These are phyloP conservation scores for Zaprionus tsacasi DNA, from an alignment of 1,140 invertebrate species.

Conservation along the genomic window DNA sequence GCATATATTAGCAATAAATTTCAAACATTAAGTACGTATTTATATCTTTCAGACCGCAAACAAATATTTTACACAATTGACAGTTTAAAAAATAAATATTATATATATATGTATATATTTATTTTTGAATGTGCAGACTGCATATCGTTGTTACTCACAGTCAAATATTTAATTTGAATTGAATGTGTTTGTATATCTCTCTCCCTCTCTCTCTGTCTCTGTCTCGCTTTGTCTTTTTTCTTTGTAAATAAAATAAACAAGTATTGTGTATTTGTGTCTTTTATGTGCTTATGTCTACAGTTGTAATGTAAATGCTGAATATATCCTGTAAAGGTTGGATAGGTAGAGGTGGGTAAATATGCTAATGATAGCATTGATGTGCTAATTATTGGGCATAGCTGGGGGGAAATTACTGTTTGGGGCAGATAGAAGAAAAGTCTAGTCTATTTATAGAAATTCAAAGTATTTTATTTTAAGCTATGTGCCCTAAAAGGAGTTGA, in stretches of 20 bases:
- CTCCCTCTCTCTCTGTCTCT: background rate
- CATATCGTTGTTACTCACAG: slow-evolving; percentile 13
- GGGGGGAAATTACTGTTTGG: too few species aligned
- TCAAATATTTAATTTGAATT: slow-evolving; percentile 33
- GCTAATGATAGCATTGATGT: slow-evolving; percentile 4
- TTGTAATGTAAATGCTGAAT: background rate
- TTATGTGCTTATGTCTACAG: background rate
- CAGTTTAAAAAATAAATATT: slow-evolving; percentile 8
- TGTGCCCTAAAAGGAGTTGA: too few species aligned
- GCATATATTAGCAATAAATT: background rate
- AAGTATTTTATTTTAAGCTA: too few species aligned
- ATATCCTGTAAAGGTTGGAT: background rate
- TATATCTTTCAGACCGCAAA: background rate
- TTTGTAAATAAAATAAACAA: slow-evolving; percentile 10
- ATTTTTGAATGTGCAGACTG: slow-evolving; percentile 3
- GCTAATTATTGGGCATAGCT: background rate
- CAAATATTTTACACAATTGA: slow-evolving; percentile 7
- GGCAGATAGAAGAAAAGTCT: background rate
- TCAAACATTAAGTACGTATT: background rate
- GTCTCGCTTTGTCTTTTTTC: background rate
- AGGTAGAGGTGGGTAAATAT: background rate
- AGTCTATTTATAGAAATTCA: background rate
- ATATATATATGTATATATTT: too few species aligned
- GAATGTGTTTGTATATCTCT: slow-evolving; percentile 18
- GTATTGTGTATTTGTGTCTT: background rate